Base-by-base conservation (phyloP, 2,113 vertebrate species). In the Paramisgurnus dabryanus region DNA sequence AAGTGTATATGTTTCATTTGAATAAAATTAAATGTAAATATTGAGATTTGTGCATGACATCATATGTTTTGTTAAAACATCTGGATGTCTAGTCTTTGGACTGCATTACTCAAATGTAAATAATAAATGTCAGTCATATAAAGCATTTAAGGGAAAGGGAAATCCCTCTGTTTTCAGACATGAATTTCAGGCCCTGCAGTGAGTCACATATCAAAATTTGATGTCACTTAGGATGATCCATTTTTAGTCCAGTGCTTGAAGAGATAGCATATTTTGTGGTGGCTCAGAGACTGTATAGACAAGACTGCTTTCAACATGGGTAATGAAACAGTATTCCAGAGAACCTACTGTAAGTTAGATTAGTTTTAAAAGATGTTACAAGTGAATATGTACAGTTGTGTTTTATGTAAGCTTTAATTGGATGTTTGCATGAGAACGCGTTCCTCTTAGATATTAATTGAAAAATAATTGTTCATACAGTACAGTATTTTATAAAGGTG, bases 211-310 rank as follows among this genome's bases (percentile, higher is more conserved):
- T 75, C 58, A 75, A 12, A 63, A 12, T 63, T 58, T 75, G 41
- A 2, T 49, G 27, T 75, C 22, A 34, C 47, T 75, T 63, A 63
- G 27, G 72, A 49, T 75, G 7, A 75, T 75, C 41, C 43, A 47
- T 75, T 63, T 75, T 75, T 75, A 63, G 47, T 63, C 58, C 45
- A 34, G 58, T 45, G 13, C 72, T 75, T 64, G 13, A 49, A 75
- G 58, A 75, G 47, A 64, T 75, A 0, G 22, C 55, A 73, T 60
- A 61, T 10, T 22, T 57, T 41, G 17, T 47, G 34, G 43, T 3
- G 11, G 6, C 55, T 11, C 43, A 5, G 8, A 43, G 13, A 63
- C 47, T 13, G 47, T 75, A 41, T 43, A 75, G 63, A 64, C 58
- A 63, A 49, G 58, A 12, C 22, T 49, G 2, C 22, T 75, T 75